Conservation (phyloP, 1,140 invertebrate species). For the Trichoplusia ni region DNA sequence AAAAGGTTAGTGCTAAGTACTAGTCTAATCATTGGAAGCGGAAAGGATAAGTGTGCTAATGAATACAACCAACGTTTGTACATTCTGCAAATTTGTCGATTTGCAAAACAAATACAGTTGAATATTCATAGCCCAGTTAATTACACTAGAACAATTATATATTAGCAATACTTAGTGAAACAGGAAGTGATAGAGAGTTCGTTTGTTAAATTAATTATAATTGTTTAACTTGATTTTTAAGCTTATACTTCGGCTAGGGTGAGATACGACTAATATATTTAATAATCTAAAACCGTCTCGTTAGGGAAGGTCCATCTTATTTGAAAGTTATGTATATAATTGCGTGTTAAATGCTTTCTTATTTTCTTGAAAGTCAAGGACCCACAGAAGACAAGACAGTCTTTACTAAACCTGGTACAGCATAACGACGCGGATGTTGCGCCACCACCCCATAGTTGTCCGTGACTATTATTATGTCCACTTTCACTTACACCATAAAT, state of each 20-base stretch:
- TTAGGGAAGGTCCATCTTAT: too few relatives aligned
- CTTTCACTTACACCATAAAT: constrained; percentile 52
- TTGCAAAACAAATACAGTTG: constrained; percentile 10
- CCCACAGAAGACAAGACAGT: too few relatives aligned
- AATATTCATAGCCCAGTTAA: constrained; percentile 27
- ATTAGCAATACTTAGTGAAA: background rate
- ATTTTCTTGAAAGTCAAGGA: too few relatives aligned
- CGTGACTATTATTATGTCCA: constrained; percentile 38
- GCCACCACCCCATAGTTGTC: constrained; percentile 49
- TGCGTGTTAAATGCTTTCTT: too few relatives aligned
- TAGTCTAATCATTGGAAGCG: constrained; percentile 21
- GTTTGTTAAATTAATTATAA: too few relatives aligned
- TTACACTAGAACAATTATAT: background rate
- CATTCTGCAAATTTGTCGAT: constrained; percentile 9
- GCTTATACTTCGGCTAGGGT: too few relatives aligned
- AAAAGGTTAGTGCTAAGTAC: background rate
- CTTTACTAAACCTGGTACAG: too few relatives aligned
- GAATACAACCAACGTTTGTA: constrained; percentile 10
- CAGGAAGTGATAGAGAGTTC: background rate
- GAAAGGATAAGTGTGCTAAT: constrained; percentile 27
- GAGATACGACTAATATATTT: too few relatives aligned
- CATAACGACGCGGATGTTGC: constrained; percentile 56
- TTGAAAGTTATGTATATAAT: too few relatives aligned
- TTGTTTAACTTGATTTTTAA: too few relatives aligned
- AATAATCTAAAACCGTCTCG: too few relatives aligned